Conservation (phyloP, 2,113 vertebrate genomes). For the Neodontobutis hainanensis region DNA sequence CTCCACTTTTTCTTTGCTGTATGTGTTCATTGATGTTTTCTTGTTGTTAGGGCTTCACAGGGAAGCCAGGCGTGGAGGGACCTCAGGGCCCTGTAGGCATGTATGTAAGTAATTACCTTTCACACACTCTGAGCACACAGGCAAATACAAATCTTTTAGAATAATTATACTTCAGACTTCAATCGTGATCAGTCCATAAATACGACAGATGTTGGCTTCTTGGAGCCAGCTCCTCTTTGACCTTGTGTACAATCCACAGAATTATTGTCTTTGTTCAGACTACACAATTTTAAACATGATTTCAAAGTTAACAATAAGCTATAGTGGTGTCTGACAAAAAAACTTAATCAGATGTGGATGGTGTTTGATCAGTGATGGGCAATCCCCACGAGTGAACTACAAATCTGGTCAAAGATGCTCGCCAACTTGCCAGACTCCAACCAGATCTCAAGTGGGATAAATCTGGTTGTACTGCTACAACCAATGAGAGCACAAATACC, state of each 20-base stretch:
- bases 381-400: no score
- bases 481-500: no score
- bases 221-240: background rate
- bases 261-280: no score
- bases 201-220: background rate
- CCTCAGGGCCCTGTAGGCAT: conserved; percentile 86
- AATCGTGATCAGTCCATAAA: background rate
- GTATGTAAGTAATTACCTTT: conserved; percentile 83
- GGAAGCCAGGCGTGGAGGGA: conserved; percentile 83
- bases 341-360: no score
- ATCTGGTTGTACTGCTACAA: no score
- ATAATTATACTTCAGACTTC: background rate
- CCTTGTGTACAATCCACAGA: background rate
- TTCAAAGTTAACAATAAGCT: no score
- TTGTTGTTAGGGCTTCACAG: conserved; percentile 83
- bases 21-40: conserved; percentile 18
- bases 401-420: no score
- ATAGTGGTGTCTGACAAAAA: no score
- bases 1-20: background rate
- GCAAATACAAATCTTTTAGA: background rate
- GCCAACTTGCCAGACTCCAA: no score
- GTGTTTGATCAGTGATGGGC: no score
- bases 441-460: no score
- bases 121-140: background rate
- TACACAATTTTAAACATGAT: no score